These are phyloP conservation scores for Barypeithes pellucidus DNA, from an alignment of 2,888 invertebrate genomes.

Conservation along the genomic window DNA sequence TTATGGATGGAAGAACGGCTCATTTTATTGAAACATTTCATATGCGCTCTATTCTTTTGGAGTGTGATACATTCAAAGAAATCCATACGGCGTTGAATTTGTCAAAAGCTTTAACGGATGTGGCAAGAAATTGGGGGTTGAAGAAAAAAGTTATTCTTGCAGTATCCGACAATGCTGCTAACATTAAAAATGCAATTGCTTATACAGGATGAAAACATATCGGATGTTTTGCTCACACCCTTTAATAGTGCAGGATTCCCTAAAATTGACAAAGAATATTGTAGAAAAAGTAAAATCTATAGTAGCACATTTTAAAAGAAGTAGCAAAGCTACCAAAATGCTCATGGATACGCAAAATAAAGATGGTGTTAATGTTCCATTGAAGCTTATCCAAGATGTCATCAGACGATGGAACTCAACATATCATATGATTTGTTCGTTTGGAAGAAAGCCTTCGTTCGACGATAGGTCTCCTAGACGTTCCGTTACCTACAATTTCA, in stretches of 20 bases:
- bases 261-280: no score
- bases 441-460: no score
- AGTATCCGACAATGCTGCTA: constrained; percentile 11
- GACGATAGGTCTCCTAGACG: no score
- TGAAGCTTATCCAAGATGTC: constrained; percentile 46
- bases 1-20: background rate
- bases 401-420: no score
- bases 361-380: constrained; percentile 22
- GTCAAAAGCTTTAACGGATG: background rate
- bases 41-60: background rate
- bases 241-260: no score
- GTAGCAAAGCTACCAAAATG: constrained; percentile 31
- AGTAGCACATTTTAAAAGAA: background rate
- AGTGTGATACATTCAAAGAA: background rate
- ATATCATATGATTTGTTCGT: no score
- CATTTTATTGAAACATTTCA: background rate
- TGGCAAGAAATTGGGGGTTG: constrained; percentile 16
- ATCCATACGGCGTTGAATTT: no score
- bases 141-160: constrained; percentile 23
- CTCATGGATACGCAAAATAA: constrained; percentile 35
- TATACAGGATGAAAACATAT: no score
- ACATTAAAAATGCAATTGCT: background rate
- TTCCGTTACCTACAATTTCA: background rate
- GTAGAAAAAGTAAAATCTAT: background rate
- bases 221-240: background rate